phyloP scores from a whole-genome alignment of 2,113 vertebrate species.

The Salvelinus sp. region DNA sequence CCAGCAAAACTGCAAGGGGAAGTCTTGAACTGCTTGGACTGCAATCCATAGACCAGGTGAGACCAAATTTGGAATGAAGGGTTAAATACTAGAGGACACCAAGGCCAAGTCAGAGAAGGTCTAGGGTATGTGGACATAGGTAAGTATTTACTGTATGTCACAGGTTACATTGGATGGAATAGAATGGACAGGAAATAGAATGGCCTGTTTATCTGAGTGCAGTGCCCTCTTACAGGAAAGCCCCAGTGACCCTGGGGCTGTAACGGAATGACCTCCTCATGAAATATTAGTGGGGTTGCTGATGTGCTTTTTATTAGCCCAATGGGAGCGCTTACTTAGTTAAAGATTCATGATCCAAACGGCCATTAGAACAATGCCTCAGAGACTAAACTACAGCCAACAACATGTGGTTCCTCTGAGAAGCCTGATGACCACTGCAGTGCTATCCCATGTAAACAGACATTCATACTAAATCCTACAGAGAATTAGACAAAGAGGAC shows the following conservation, averaged over 20 bases:
- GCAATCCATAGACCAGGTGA: background rate
- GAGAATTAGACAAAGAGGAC: background rate
- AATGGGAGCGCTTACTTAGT: slow-evolving; percentile 26
- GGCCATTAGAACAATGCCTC: background rate
- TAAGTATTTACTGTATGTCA: background rate
- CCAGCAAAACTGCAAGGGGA: background rate
- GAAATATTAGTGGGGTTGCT: slow-evolving; percentile 49
- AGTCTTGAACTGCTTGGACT: background rate
- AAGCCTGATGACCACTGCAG: background rate
- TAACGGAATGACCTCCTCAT: slow-evolving; percentile 37
- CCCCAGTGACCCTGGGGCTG: background rate
- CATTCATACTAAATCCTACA: background rate
- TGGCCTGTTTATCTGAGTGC: background rate
- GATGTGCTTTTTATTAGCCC: slow-evolving; percentile 37
- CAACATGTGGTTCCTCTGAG: background rate
- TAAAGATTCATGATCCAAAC: slow-evolving; percentile 19
- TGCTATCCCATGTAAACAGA: background rate
- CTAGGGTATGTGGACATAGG: background rate
- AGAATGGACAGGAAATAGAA: background rate
- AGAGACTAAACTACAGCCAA: background rate
- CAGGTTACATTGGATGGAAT: no score
- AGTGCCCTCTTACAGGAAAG: no score
- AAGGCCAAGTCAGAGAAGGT: background rate
- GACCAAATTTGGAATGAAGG: background rate
- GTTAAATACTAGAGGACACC: background rate